Base-by-base conservation (phyloP, 1,140 invertebrate genomes). In the Helicoverpa armigera region DNA sequence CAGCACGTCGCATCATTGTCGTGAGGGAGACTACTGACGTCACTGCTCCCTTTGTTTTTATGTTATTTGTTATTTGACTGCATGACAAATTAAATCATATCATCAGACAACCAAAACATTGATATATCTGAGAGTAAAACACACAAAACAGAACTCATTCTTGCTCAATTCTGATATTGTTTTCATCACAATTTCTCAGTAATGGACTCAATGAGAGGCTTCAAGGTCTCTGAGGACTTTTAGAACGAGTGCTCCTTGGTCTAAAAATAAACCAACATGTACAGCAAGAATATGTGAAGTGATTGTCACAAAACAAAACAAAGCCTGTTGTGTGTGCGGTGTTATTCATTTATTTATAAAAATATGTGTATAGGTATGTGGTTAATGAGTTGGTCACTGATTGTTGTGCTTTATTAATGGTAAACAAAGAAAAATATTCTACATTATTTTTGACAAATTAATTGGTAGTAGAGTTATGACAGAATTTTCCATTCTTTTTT, bases 11-110 rank as follows among this genome's bases (percentile, higher is more conserved):
- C 13, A 50, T 50, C 10, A 61, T 61, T 65, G 65, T 65, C n/a
- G 18, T 29, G 7, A 48, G 13, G 51, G 60, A 77, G 53, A 23
- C 29, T 67, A 11, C 54, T 29, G 76, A 79, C 76, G 76, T 70
- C 53, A 56, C 29, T 61, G 29, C 29, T 61, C 23, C 58, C 23
- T 61, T 61, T 61, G 58, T 61, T 61, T 12, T 13, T 12, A 12
- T 61, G 4, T 1, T 3, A 31, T 13, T 31, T 13, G 13, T 29
- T 58, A 61, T 18, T 29, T 31, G 23, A 12, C 23, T 5, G 23
- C 18, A 31, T 13, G 23, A 31, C 2, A 29, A 1, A 14, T 2
- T 29, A 61, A 4, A 0, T 13, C 12, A 23, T 31, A 31, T 13
- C n/a, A n/a, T n/a, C 11, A 9, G 18, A 3, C 58, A 12, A 60